Base-by-base conservation (phyloP, 2,888 invertebrate genomes). In the Empis stercorea region DNA sequence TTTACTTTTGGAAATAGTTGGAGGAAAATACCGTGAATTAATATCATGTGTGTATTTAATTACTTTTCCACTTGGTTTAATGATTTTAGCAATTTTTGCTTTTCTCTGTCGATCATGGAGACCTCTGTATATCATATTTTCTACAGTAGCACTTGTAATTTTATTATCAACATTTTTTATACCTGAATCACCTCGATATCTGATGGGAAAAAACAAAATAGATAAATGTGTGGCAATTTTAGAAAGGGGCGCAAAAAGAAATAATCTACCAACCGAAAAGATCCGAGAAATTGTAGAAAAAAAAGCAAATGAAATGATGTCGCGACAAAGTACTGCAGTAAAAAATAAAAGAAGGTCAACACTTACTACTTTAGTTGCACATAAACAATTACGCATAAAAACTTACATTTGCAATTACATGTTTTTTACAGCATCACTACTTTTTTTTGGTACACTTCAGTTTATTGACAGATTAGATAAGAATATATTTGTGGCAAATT, bases 391-490 rank as follows among this genome's bases (percentile, higher is more conserved):
- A 27, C 23, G 23, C 4, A 2, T 27, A 4, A 4, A 7, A 27
- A 7, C 7, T 2, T 27, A 6, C 7, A 27, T 27, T 27, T 27
- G 23, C 9, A 7, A 2, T 4, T 27, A 27, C 0, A 60, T 83
- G 5, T 79, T 79, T 43, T 80, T 84, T 84, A 86, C 44, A 6
- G 52, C 51, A n/a, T n/a, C 1, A 74, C 89, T 58, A 84, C 86
- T n/a, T 56, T 85, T 88, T 69, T 91, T 87, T 60, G 91, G 91
- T 1, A 79, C 89, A n/a, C 81, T 86, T 0, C 85, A 88, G 62
- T 87, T 84, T 66, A 80, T 87, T 46, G 83, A 84, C 1, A 79
- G 84, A 56, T 72, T 86, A 9, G 83, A 81, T 0, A 87, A 86
- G 9, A 75, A 84, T 57, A 81, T 85, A 50, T 88, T 87, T 65